These are phyloP conservation scores for Eupithecia insigniata DNA, from an alignment of 2,888 invertebrate genomes.

Conservation along the genomic window DNA sequence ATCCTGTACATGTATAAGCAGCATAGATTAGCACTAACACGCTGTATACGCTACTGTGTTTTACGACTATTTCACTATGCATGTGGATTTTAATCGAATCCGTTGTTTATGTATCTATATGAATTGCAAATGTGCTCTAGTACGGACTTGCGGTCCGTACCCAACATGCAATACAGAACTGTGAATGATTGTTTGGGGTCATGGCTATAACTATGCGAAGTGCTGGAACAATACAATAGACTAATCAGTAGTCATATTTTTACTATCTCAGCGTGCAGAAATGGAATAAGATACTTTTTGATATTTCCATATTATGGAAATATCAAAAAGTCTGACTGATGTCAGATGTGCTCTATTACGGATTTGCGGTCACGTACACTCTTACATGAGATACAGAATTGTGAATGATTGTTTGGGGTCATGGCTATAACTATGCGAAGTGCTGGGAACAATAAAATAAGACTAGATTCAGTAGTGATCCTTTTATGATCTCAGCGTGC, in stretches of 20 bases:
- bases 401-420: constrained; percentile 25
- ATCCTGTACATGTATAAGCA: background rate
- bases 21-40: background rate
- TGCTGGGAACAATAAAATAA: constrained; percentile 15
- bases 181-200: constrained; percentile 25
- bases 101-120: constrained; percentile 17
- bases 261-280: background rate
- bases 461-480: background rate
- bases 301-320: too few relatives aligned
- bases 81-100: constrained; percentile 27
- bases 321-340: background rate
- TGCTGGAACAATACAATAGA: constrained; percentile 13
- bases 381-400: constrained; percentile 18
- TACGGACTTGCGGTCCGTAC: constrained; percentile 15
- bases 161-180: constrained; percentile 19
- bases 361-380: constrained; percentile 17
- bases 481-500: background rate
- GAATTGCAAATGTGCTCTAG: constrained; percentile 24
- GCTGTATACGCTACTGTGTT: constrained; percentile 1
- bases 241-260: background rate
- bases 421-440: constrained; percentile 15
- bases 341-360: constrained; percentile 16
- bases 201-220: constrained; percentile 15
- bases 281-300: background rate
- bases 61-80: constrained; percentile 21